Evolutionary conservation across 64 coral and sea anemone species (phyloP), one percentile per base, ranked within the genome.

Genomic region (Stichodactyla helianthus): DNA sequence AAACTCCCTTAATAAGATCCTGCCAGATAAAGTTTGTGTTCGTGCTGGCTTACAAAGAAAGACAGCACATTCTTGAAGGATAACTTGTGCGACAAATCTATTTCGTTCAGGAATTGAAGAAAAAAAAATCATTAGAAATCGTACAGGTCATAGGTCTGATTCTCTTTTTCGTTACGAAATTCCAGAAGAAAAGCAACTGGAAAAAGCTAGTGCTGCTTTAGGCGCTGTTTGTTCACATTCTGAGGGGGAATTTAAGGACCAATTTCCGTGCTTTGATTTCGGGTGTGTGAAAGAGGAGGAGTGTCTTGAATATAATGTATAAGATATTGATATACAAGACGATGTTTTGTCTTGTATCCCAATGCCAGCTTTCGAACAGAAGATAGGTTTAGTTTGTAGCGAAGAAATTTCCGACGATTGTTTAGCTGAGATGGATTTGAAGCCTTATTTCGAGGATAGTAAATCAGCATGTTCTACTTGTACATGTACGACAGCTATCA

Each of bases 51-150:
- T 83, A 51, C 27, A 83, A 53, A 22, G 44, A 54, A 83, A 83
- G 18, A 83, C 82, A 52, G 27, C 12, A 52, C 60, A 63, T 19
- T 63, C 28, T 16, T 83, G 1, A 52, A 18, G 82, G 27, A 52
- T 82, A 18, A 82, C 79, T 82, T 50, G 25, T 82, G 79, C 52
- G 27, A 50, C 2, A 44, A 27, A 52, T 11, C 0, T 82, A 18
- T 82, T 82, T 82, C 28, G 52, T 50, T 44, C 17, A 44, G 79
- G 79, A 19, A 52, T 82, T 19, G 79, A 82, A 82, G 79, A 82
- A 50, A 82, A 82, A 50, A 82, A 82, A 82, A 19, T 51, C 27
- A 82, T 82, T 82, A 82, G 79, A 52, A 50, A 82, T 23, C 27
- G 79, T 44, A 82, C 79, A 9, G 79, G 79, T n/a, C 79, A 82